phyloP scores from a whole-genome alignment of 2,113 vertebrate genomes.

The Abramis brama region DNA sequence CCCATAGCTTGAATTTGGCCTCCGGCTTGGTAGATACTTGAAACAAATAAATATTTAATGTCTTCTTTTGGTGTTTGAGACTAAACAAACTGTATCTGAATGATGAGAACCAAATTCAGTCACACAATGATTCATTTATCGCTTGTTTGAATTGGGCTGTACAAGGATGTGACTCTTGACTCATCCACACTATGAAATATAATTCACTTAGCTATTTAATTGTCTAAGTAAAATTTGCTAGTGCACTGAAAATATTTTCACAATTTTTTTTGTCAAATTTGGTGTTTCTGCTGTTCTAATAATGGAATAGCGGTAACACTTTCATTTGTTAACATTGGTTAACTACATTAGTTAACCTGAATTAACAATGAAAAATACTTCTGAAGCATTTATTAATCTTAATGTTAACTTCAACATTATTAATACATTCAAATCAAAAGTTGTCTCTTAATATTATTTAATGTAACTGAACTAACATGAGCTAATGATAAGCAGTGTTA shows the following conservation, averaged over 20 bases:
- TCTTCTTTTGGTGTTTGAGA: background rate
- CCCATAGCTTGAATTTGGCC: background rate
- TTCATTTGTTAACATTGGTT: too few species aligned
- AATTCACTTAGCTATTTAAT: background rate
- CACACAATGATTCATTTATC: slow-evolving; percentile 3
- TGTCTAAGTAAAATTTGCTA: background rate
- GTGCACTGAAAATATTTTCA: background rate
- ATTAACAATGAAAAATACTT: too few species aligned
- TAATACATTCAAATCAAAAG: too few species aligned
- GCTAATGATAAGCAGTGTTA: too few species aligned
- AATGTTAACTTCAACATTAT: too few species aligned
- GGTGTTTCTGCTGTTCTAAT: background rate
- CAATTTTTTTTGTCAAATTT: background rate
- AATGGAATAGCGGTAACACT: background rate
- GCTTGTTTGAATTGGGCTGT: background rate
- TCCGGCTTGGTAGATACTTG: slow-evolving; percentile 11
- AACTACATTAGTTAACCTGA: too few species aligned
- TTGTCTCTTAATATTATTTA: too few species aligned
- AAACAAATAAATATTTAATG: slow-evolving; percentile 11
- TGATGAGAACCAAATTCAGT: background rate
- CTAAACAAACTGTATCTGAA: background rate
- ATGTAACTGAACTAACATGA: too few species aligned
- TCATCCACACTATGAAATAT: background rate
- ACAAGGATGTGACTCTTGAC: slow-evolving; percentile 25
- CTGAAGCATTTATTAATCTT: too few species aligned